These are phyloP conservation scores for Doryteuthis pealeii DNA, from an alignment of 1,140 invertebrate genomes.

Conservation along the genomic window DNA sequence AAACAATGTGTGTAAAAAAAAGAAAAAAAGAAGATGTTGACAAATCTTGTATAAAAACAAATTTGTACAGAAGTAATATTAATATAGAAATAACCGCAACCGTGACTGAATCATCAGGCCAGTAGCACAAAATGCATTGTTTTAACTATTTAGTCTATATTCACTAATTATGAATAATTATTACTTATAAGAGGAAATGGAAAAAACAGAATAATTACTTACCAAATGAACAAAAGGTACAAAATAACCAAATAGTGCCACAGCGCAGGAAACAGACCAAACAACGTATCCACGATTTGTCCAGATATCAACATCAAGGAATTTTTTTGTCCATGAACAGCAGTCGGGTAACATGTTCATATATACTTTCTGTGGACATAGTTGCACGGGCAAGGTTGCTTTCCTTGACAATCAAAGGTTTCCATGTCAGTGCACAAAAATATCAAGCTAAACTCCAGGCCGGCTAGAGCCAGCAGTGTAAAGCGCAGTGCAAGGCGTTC, in stretches of 20 bases:
- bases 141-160: too few relatives aligned
- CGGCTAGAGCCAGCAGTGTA: constrained; percentile 68
- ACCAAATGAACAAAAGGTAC: constrained; percentile 90
- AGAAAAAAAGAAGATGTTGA: too few relatives aligned
- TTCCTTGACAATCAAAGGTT: constrained; percentile 66
- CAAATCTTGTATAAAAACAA: too few relatives aligned
- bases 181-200: too few relatives aligned
- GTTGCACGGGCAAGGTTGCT: constrained; percentile 32
- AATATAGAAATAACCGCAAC: too few relatives aligned
- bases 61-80: too few relatives aligned
- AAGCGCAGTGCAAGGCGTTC: constrained; percentile 65
- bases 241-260: constrained; percentile 89
- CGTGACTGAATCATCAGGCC: too few relatives aligned
- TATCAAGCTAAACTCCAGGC: constrained; percentile 75
- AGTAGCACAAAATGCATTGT: too few relatives aligned
- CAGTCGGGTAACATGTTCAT: constrained; percentile 43
- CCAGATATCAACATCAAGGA: constrained; percentile 80
- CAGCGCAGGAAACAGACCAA: constrained; percentile 81
- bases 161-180: too few relatives aligned
- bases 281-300: constrained; percentile 79
- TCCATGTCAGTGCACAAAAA: constrained; percentile 78
- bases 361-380: constrained; percentile 50
- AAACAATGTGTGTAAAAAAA: too few relatives aligned
- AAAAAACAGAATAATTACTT: constrained; percentile 42
- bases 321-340: constrained; percentile 45